These are phyloP conservation scores for Microtus obscurus DNA, from an alignment of 2,797 vertebrate genomes.

Conservation along the genomic window DNA sequence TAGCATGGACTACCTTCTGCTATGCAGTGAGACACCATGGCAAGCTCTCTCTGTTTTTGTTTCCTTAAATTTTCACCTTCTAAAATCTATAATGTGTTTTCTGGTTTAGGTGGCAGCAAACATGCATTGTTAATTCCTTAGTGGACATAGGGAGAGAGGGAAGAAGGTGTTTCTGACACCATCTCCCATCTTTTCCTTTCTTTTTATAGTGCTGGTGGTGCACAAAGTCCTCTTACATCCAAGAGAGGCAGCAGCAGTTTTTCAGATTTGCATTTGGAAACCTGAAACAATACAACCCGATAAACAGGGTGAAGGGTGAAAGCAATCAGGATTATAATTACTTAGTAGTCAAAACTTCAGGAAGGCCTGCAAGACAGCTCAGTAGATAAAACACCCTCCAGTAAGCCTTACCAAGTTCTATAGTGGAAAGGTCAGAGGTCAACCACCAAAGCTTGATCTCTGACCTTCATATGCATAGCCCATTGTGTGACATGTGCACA, in stretches of 20 bases:
- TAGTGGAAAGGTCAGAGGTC: not conserved
- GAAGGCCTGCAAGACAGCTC: not conserved
- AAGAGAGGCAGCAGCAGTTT: not conserved
- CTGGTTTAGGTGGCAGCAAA: constrained; percentile 18
- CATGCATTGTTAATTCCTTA: not conserved
- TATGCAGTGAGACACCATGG: not conserved
- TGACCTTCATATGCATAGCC: not conserved
- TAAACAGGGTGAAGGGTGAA: constrained; percentile 24
- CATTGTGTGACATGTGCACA: not conserved
- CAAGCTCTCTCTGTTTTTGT: constrained; percentile 30
- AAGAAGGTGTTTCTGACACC: constrained; percentile 12
- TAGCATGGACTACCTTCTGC: not conserved
- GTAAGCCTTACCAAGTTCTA: not conserved
- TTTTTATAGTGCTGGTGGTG: not conserved
- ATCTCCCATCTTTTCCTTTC: not conserved
- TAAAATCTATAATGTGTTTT: constrained; percentile 42
- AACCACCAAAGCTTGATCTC: not conserved
- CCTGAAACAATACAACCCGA: not conserved
- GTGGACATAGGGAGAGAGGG: not conserved
- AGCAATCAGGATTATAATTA: constrained; percentile 47
- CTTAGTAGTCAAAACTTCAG: not conserved
- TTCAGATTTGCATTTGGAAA: constrained; percentile 43
- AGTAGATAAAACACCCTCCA: not conserved
- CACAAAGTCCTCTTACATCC: not conserved
- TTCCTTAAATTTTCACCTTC: constrained; percentile 41